Evolutionary conservation across 2,797 vertebrate genomes (phyloP).

Genomic region (Microcaecilia unicolor): DNA sequence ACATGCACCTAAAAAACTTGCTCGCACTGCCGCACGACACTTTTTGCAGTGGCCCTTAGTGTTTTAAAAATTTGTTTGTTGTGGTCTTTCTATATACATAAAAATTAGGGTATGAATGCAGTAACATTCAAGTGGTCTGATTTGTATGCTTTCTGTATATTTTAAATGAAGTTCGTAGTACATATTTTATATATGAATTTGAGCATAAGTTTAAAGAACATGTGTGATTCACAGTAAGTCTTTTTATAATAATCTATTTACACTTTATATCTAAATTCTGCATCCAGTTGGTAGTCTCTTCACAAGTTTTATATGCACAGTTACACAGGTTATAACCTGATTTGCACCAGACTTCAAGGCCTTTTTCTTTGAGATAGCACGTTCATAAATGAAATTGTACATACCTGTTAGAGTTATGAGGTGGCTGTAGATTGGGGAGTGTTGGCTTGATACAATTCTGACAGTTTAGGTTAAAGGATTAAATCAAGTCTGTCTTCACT

Average conservation of each 20-base stretch:
- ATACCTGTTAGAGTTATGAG: constrained; percentile 49
- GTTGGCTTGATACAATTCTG: constrained; percentile 54
- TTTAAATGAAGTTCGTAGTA: neutral
- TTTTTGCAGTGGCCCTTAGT: too few species aligned
- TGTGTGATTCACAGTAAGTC: constrained; percentile 7
- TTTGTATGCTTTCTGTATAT: too few species aligned
- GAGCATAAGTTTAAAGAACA: constrained; percentile 2
- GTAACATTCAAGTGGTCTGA: too few species aligned
- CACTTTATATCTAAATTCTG: constrained; percentile 3
- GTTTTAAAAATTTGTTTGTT: too few species aligned
- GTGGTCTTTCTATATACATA: too few species aligned
- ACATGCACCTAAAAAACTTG: too few species aligned
- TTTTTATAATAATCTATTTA: constrained; percentile 11
- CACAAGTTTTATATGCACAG: constrained; percentile 23
- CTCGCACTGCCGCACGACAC: too few species aligned
- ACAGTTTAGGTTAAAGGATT: constrained; percentile 53
- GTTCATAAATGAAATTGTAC: constrained; percentile 47
- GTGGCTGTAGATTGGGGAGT: constrained; percentile 37
- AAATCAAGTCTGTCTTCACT: constrained; percentile 56
- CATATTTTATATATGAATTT: neutral
- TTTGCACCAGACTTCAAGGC: constrained; percentile 33
- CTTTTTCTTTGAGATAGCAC: constrained; percentile 39
- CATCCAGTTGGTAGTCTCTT: constrained; percentile 13
- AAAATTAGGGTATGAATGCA: too few species aligned
- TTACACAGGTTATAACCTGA: constrained; percentile 5